Evolutionary conservation across 92 coral and sea anemone species (phyloP).

Genomic region (Parazoanthus atlanticus): DNA sequence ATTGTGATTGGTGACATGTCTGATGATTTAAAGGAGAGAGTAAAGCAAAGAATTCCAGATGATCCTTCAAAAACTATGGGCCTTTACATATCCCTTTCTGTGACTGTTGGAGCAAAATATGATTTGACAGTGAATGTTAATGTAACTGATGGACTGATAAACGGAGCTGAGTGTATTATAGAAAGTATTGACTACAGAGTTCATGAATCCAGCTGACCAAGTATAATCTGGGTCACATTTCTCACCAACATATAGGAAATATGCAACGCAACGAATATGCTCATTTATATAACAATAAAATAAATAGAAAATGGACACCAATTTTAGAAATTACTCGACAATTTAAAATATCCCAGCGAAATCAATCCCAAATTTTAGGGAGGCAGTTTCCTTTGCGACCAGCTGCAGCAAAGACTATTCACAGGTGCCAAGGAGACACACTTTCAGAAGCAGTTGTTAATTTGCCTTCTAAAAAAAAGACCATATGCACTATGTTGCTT

Average conservation of each 20-base stretch:
- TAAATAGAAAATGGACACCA: conserved; percentile 11
- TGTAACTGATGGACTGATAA: conserved; percentile 70
- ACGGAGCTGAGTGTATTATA: conserved; percentile 69
- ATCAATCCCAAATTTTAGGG: conserved; percentile 36
- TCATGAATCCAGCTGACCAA: neutral
- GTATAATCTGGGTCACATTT: conserved; percentile 4
- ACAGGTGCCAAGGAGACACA: conserved; percentile 34
- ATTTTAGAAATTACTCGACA: conserved; percentile 29
- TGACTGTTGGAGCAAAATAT: conserved; percentile 62
- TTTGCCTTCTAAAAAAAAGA: conserved; percentile 27
- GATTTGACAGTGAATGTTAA: conserved; percentile 63
- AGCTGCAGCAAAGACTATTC: conserved; percentile 37
- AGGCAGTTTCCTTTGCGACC: conserved; percentile 31
- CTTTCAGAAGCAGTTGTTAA: conserved; percentile 25
- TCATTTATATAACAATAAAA: neutral
- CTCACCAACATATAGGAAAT: neutral
- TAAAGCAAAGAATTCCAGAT: conserved; percentile 57
- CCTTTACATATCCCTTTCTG: conserved; percentile 21
- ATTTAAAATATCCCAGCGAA: conserved; percentile 35
- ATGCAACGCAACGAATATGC: conserved; percentile 10
- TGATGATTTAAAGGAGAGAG: conserved; percentile 43
- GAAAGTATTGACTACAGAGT: conserved; percentile 27
- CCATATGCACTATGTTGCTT: conserved; percentile 44
- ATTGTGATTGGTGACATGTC: conserved; percentile 46
- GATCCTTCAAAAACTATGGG: conserved; percentile 68